Evolutionary conservation across 2,113 vertebrate species (phyloP).

Genomic region (Larimichthys polyactis): DNA sequence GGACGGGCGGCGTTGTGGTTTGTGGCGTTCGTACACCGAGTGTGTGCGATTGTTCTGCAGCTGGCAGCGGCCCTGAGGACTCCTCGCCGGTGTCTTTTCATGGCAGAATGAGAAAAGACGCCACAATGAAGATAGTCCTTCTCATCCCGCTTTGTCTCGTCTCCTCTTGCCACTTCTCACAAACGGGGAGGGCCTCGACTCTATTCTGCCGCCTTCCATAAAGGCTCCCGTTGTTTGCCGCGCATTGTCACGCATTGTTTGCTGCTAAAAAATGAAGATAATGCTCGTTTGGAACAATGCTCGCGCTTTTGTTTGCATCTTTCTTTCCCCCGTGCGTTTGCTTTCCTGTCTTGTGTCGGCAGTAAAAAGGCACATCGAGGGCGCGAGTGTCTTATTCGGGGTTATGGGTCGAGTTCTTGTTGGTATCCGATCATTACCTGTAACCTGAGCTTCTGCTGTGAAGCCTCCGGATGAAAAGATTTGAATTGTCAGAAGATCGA

Average conservation of each 20-base stretch:
- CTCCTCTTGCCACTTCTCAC: slow-evolving; percentile 71
- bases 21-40: background rate
- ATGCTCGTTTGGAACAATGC: slow-evolving; percentile 65
- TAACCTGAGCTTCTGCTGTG: background rate
- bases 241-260: slow-evolving; percentile 74
- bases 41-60: slow-evolving; percentile 68
- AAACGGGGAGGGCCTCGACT: slow-evolving; percentile 57
- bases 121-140: slow-evolving; percentile 73
- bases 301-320: slow-evolving; percentile 65
- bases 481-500: too few species aligned
- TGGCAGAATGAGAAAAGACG: slow-evolving; percentile 64
- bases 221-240: slow-evolving; percentile 71
- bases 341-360: slow-evolving; percentile 23
- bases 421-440: slow-evolving; percentile 17
- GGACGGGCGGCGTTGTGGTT: slow-evolving; percentile 59
- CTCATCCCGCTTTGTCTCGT: slow-evolving; percentile 77
- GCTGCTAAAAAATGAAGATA: slow-evolving; percentile 70
- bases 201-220: slow-evolving; percentile 69
- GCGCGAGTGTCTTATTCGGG: slow-evolving; percentile 6
- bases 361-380: slow-evolving; percentile 18
- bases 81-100: slow-evolving; percentile 74
- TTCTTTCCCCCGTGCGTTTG: slow-evolving; percentile 25
- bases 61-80: slow-evolving; percentile 74
- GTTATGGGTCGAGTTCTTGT: slow-evolving; percentile 44
- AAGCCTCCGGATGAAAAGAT: background rate